phyloP scores from a whole-genome alignment of 1,140 invertebrate genomes.

The Drosophila kohkoa region DNA sequence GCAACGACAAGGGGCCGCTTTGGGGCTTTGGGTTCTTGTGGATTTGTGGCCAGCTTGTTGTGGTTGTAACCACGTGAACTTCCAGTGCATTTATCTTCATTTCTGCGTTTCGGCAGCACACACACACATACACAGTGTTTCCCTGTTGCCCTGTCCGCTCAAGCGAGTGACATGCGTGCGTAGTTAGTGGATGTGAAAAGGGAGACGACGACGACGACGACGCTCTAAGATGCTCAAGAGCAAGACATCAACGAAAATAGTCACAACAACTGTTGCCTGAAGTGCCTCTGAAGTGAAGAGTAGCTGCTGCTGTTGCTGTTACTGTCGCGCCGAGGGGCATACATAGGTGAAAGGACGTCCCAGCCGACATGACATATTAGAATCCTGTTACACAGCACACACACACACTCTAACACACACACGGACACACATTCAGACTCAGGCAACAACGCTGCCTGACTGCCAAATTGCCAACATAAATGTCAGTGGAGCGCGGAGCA shows the following conservation, averaged over 20 bases:
- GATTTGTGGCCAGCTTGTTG: constrained; percentile 72
- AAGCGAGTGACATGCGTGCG: constrained; percentile 53
- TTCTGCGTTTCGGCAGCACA: constrained; percentile 44
- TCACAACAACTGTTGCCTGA: constrained; percentile 56
- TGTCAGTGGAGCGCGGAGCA: constrained; percentile 52
- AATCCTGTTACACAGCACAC: constrained; percentile 72
- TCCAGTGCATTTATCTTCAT: constrained; percentile 82
- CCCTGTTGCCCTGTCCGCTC: constrained; percentile 35
- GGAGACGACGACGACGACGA: background rate
- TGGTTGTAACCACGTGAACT: constrained; percentile 75
- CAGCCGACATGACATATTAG: constrained; percentile 79
- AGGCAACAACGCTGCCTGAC: constrained; percentile 64
- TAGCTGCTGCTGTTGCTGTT: constrained; percentile 2
- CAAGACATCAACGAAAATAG: constrained; percentile 73
- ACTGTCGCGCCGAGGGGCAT: background rate
- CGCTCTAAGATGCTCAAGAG: constrained; percentile 53
- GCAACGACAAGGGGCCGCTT: constrained; percentile 16
- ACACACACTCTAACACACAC: background rate
- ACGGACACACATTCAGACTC: background rate
- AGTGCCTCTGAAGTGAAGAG: constrained; percentile 21
- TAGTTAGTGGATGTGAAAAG: background rate
- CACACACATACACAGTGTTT: background rate
- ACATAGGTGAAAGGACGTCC: constrained; percentile 77
- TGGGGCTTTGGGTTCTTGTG: constrained; percentile 39
- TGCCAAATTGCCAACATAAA: constrained; percentile 83